Conservation (phyloP, 2,113 vertebrate species). For the Cephalopholis sonnerati region DNA sequence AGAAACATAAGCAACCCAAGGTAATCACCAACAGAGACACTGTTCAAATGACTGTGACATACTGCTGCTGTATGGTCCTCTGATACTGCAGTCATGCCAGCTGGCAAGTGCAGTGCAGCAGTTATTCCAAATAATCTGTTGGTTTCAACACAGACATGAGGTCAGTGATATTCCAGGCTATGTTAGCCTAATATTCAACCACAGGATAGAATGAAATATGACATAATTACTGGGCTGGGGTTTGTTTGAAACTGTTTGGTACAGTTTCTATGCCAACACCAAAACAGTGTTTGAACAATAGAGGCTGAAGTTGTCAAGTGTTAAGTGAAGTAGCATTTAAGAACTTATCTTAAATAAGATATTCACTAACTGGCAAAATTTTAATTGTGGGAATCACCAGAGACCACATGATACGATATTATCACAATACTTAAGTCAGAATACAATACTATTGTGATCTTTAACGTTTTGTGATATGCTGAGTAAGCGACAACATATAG, state of each 20-base stretch:
- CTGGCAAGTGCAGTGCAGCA: slow-evolving; percentile 22
- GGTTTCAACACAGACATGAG: slow-evolving; percentile 9
- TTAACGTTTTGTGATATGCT: too few species aligned
- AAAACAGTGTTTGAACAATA: neutral
- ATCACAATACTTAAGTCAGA: too few species aligned
- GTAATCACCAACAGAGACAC: slow-evolving; percentile 7
- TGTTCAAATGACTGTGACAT: slow-evolving; percentile 10
- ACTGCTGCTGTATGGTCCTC: slow-evolving; percentile 12
- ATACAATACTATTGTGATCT: too few species aligned
- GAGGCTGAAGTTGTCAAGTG: neutral
- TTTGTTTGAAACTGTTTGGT: neutral
- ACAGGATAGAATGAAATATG: neutral
- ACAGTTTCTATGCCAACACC: neutral
- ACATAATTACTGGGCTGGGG: neutral
- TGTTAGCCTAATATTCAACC: neutral
- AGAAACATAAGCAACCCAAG: slow-evolving; percentile 11
- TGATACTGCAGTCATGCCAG: slow-evolving; percentile 24
- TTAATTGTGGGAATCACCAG: too few species aligned
- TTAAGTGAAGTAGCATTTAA: too few species aligned
- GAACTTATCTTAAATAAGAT: too few species aligned
- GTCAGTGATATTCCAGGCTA: neutral
- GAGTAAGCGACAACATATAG: too few species aligned
- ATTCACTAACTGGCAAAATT: too few species aligned
- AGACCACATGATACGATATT: too few species aligned
- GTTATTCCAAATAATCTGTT: slow-evolving; percentile 19